These are phyloP conservation scores for Tinea trinotella DNA, from an alignment of 2,888 invertebrate genomes.

Conservation along the genomic window DNA sequence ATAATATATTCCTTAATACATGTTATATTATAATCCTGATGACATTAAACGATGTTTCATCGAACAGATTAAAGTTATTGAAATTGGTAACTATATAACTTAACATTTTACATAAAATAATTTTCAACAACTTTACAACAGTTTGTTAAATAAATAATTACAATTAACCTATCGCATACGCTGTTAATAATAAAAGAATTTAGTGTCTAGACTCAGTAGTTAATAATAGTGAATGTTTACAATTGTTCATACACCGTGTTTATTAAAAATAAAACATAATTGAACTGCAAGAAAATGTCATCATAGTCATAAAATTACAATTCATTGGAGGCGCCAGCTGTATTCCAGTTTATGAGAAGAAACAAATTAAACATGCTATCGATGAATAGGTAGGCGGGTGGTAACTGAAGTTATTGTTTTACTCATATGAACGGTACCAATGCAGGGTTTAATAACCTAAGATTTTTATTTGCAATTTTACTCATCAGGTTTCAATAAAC, in stretches of 20 bases:
- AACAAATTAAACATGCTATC: constrained; percentile 54
- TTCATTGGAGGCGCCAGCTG: constrained; percentile 58
- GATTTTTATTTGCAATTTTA: constrained; percentile 1
- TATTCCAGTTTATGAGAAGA: constrained; percentile 48
- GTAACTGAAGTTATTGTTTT: constrained; percentile 13
- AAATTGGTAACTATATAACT: not conserved
- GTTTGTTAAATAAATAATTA: no score
- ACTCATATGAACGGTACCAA: not conserved
- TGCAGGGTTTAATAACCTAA: constrained; percentile 2
- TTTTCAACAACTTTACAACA: no score
- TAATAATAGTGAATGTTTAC: not conserved
- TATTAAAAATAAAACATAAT: constrained; percentile 49
- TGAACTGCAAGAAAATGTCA: constrained; percentile 54
- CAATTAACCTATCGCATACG: no score
- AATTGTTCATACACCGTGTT: constrained; percentile 4
- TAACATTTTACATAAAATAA: not conserved
- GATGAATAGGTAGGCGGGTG: constrained; percentile 9
- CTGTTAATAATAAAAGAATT: not conserved
- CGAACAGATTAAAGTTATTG: not conserved
- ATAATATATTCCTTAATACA: not conserved
- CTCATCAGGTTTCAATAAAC: constrained; percentile 3
- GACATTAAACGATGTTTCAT: not conserved
- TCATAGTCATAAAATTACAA: constrained; percentile 56
- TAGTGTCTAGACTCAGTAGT: not conserved
- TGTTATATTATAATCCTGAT: not conserved